Evolutionary conservation across 2,888 invertebrate genomes (phyloP).

Genomic region (Nymphalis urticae): DNA sequence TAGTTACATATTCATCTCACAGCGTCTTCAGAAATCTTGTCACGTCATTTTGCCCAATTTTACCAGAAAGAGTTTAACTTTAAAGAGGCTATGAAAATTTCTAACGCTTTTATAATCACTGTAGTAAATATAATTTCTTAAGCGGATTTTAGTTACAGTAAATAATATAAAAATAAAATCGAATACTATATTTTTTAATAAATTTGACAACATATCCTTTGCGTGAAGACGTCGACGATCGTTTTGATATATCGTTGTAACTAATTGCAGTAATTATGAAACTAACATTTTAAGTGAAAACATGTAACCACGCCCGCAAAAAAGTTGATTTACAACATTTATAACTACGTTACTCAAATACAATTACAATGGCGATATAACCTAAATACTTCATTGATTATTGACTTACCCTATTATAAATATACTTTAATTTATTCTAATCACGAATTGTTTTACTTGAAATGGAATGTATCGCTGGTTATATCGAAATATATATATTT

Average conservation of each 20-base stretch:
- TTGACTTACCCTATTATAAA: neutral
- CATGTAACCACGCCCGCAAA: conserved; percentile 23
- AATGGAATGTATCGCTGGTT: no score
- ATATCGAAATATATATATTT: no score
- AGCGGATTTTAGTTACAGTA: no score
- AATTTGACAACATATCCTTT: neutral
- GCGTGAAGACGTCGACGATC: neutral
- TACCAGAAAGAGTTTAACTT: no score
- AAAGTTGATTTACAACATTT: conserved; percentile 25
- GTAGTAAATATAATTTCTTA: no score
- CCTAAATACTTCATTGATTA: conserved; percentile 8
- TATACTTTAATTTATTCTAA: conserved; percentile 1
- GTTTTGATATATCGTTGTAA: neutral
- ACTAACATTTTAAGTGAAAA: conserved; percentile 6
- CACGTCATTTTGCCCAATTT: no score
- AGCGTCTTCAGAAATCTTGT: no score
- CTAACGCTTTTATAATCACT: no score
- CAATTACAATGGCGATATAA: conserved; percentile 6
- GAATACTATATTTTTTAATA: no score
- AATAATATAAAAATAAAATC: no score
- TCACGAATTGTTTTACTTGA: neutral
- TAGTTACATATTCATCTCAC: no score
- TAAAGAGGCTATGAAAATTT: no score
- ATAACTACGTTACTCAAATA: conserved; percentile 6
- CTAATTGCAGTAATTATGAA: conserved; percentile 2